These are phyloP conservation scores for Thera obeliscata DNA, from an alignment of 2,888 invertebrate species.

Conservation along the genomic window DNA sequence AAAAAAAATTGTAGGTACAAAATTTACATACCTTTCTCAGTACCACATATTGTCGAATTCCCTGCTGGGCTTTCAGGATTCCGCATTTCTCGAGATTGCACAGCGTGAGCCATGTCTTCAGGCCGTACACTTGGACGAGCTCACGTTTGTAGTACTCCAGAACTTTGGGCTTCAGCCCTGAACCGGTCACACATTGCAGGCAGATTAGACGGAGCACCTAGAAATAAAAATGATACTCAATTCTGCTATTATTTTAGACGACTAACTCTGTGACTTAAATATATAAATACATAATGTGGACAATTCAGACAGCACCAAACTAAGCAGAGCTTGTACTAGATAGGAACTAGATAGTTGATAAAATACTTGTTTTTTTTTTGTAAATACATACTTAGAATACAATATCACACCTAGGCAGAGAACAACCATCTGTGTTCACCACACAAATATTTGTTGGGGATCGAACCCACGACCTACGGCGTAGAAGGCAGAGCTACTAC, in stretches of 20 bases:
- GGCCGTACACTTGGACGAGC: slow-evolving; percentile 92
- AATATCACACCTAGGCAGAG: too few species aligned
- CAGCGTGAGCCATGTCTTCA: slow-evolving; percentile 91
- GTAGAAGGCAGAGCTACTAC: too few species aligned
- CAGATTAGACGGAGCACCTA: slow-evolving; percentile 94
- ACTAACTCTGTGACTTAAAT: not conserved
- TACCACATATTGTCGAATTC: slow-evolving; percentile 89
- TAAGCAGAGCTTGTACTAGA: too few species aligned
- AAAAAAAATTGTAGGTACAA: not conserved
- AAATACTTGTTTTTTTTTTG: too few species aligned
- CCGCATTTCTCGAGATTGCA: slow-evolving; percentile 95
- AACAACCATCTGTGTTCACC: too few species aligned
- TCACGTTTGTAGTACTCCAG: slow-evolving; percentile 87
- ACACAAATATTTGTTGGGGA: too few species aligned
- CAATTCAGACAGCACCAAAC: too few species aligned
- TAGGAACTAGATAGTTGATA: too few species aligned
- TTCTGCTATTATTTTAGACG: not conserved
- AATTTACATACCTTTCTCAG: slow-evolving; percentile 86
- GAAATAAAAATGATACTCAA: not conserved
- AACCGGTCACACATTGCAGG: slow-evolving; percentile 95
- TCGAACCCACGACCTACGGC: too few species aligned
- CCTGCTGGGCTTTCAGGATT: slow-evolving; percentile 90
- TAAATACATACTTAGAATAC: too few species aligned
- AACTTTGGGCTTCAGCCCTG: slow-evolving; percentile 96
- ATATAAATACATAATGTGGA: not conserved